These are phyloP conservation scores for Chaetorhynchus papuensis DNA, from an alignment of 2,113 vertebrate species.

Conservation along the genomic window DNA sequence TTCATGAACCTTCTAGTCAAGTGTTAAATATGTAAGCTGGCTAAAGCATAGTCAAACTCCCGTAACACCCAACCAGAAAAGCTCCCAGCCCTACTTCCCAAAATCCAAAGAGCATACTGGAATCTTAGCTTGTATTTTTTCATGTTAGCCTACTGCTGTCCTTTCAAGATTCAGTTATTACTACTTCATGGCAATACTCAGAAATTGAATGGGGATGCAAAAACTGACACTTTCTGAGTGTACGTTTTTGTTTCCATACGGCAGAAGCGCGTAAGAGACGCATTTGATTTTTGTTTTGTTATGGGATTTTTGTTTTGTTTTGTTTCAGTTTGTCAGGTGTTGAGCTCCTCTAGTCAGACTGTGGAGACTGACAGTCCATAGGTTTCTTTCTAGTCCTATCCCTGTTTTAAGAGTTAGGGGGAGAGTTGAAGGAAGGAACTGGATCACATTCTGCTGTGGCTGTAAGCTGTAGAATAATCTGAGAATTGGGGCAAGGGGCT, in stretches of 20 bases:
- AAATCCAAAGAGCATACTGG: not conserved
- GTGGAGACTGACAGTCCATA: not conserved
- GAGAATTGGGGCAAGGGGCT: not conserved
- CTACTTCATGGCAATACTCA: not conserved
- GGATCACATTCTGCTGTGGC: not conserved
- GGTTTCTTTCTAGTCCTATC: not conserved
- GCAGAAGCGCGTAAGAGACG: not conserved
- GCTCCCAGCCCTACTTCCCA: accelerated
- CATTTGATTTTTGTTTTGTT: not conserved
- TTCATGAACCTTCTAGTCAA: not conserved
- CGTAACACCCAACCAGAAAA: not conserved
- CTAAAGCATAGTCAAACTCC: not conserved
- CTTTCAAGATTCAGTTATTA: not conserved
- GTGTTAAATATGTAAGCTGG: not conserved
- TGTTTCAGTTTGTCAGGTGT: not conserved
- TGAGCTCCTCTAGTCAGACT: not conserved
- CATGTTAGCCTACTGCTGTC: not conserved
- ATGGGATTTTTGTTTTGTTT: no score
- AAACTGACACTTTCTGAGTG: not conserved
- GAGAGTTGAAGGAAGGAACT: not conserved
- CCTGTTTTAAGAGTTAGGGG: not conserved
- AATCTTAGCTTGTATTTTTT: not conserved
- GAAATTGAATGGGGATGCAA: not conserved
- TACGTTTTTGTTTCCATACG: not conserved
- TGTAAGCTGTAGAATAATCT: not conserved